Evolutionary conservation across 2,113 vertebrate genomes (phyloP).

Genomic region (Trogon melanurus): DNA sequence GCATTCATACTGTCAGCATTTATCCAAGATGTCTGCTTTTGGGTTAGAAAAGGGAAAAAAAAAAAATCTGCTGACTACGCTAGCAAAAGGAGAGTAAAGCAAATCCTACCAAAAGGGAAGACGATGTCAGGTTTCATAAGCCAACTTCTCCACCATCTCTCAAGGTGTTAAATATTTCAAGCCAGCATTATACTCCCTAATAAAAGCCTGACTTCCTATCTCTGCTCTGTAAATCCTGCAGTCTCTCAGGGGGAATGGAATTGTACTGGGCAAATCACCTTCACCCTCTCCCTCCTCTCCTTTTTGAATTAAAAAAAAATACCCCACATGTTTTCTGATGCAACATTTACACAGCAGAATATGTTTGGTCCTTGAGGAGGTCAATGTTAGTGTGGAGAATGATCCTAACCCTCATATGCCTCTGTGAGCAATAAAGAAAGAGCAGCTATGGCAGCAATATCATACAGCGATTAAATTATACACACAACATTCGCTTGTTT

Average conservation of each 20-base stretch:
- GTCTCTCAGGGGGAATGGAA: not conserved
- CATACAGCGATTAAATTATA: not conserved
- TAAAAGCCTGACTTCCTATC: not conserved
- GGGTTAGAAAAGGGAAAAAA: not conserved
- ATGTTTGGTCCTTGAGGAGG: not conserved
- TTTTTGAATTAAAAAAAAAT: not conserved
- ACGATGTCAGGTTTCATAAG: not conserved
- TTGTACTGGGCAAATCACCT: not conserved
- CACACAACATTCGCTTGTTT: not conserved
- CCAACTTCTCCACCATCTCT: not conserved
- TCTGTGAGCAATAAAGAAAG: not conserved
- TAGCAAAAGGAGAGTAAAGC: not conserved
- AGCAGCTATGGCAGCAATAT: not conserved
- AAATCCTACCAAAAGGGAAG: not conserved
- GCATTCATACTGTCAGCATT: not conserved
- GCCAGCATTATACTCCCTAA: not conserved
- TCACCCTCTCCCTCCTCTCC: not conserved
- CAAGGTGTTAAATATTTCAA: not conserved
- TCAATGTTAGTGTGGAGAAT: not conserved
- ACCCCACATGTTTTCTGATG: not conserved
- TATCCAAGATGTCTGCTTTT: not conserved
- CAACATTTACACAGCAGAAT: not conserved
- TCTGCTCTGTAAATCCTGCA: not conserved
- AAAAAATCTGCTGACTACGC: not conserved
- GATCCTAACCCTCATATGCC: not conserved